Evolutionary conservation across 1,140 invertebrate genomes (phyloP), one percentile per base, ranked within the genome.

Genomic region (Vanessa atalanta): DNA sequence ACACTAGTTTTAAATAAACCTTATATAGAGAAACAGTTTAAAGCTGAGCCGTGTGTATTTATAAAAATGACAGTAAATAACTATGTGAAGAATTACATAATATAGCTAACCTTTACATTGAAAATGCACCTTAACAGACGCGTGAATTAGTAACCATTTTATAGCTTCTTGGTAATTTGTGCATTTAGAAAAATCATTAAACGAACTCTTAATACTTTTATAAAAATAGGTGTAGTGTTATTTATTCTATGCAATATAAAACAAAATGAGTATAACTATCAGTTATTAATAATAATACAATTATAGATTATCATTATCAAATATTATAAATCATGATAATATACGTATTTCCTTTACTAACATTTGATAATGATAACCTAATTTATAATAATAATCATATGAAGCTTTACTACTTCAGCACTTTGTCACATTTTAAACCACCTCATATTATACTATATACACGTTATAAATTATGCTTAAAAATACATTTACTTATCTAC

Each of bases 371-470:
- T 15, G 31, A 61, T 61, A 61, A 61, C 7, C 14, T 43, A 61
- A 14, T 31, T 31, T 14, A 37, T 31, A 61, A n/a, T 61, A 61
- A 37, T 37, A 31, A 15, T 37, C 31, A 61, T 61, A 61, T 37
- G 11, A 61, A 61, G 57, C 57, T 61, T 26, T 37, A n/a, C 37
- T 61, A 37, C 14, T 14, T 37, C 31, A 61, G 23, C 31, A 12
- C 43, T 51, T 15, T 51, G 14, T 51, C 14, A 13, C 9, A 26
- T 60, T 14, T 26, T 0, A 13, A n/a, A 60, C 31, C 11, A 26
- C 23, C n/a, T 9, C 26, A 37, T 13, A 37, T n/a, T 14, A 16
- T 70, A 70, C 63, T 31, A 43, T 70, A 70, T 57, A 70, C 67
- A 48, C 23, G 15, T 68, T 60, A 37, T n/a, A 9, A 51, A 20